Conservation (phyloP, 2,888 invertebrate genomes). For the Eremobia ochroleuca region DNA sequence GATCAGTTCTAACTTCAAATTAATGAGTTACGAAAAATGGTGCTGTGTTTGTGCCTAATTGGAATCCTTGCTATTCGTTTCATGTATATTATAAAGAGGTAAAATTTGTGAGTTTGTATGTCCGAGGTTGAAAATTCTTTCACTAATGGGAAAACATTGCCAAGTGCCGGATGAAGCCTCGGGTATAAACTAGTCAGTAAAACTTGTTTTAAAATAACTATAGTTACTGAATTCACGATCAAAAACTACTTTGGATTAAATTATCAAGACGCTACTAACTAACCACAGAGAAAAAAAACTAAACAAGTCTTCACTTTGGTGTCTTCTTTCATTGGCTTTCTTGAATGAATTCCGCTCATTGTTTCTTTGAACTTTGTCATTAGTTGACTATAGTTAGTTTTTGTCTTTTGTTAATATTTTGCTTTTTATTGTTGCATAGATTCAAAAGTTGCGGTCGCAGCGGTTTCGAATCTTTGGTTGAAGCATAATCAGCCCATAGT, state of each 20-base stretch:
- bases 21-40: neutral
- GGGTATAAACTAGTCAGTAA: neutral
- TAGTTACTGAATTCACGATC: neutral
- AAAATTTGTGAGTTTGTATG: no score
- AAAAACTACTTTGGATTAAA: slow-evolving; percentile 41
- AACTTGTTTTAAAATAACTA: neutral
- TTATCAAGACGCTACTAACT: slow-evolving; percentile 37
- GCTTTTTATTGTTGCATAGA: neutral
- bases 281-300: slow-evolving; percentile 46
- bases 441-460: neutral
- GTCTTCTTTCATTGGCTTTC: slow-evolving; percentile 60
- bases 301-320: slow-evolving; percentile 54
- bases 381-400: slow-evolving; percentile 38
- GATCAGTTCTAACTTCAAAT: neutral
- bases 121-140: no score
- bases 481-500: neutral
- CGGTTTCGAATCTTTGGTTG: neutral
- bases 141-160: no score
- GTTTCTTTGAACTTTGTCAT: slow-evolving; percentile 66
- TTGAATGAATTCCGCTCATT: slow-evolving; percentile 66
- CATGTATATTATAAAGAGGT: no score
- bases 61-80: no score
- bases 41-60: no score
- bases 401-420: slow-evolving; percentile 34
- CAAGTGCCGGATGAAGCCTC: no score